Evolutionary conservation across 2,888 invertebrate genomes (phyloP), one percentile per base, ranked within the genome.

Genomic region (Leptinotarsa haldemani): DNA sequence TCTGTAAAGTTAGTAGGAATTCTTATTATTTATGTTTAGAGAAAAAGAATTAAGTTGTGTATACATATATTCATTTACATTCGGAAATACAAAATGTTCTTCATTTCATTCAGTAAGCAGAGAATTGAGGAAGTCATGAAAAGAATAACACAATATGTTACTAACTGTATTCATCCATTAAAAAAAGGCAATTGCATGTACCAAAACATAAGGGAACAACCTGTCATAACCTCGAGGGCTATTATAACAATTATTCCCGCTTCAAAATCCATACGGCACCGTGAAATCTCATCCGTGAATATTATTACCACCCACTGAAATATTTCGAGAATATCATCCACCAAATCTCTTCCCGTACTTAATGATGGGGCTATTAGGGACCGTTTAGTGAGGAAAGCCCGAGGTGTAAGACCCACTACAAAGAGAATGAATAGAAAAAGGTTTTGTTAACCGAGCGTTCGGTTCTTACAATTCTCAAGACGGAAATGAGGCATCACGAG

Each of bases 401-500:
- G 61, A 30, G 25, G 30, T 61, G 18, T 61, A 56, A 20, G 22
- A 56, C 56, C 40, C 61, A 40, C 61, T 61, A 61, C 61, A 61
- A 40, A 16, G 61, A 40, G 61, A n/a, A 30, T 16, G 61, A n/a
- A 30, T 40, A 61, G n/a, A 69, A 63, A 61, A 69, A 18, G 46
- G 47, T 63, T 40, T 50, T 50, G 22, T 61, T 46, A 52, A 22
- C 25, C 58, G 63, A 20, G 46, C 63, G 63, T 58, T 47, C 46
- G 53, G 50, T 66, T 65, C 20, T 53, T 64, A 56, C 65, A 71
- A 25, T 53, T 20, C 56, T 71, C 64, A 48, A 56, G 71, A 74
- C 77, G 79, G 79, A 79, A 79, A 79, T 77, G 79, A 75, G 71
- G 65, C 72, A 74, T 76, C 71, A 68, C 65, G 65, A 75, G 76